Base-by-base conservation (phyloP, 2,888 invertebrate genomes). In the Drosophila paramelanica region DNA sequence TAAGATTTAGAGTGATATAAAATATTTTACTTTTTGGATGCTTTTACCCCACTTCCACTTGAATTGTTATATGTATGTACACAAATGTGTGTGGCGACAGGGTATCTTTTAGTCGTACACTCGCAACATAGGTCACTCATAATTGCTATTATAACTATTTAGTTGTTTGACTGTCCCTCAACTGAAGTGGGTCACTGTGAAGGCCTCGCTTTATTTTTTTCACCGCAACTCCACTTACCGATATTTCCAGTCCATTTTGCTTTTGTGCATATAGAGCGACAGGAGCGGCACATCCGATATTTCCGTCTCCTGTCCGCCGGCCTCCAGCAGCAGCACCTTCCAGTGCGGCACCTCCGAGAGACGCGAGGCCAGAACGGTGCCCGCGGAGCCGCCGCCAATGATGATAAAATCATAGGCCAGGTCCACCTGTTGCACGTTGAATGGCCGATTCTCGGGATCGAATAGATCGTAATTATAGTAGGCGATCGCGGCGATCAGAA, bases 171-270 rank as follows among this genome's bases (percentile, higher is more conserved):
- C 23, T 64, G 64, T 52, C 52, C 47, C 33, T n/a, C 17, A 38
- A 27, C 14, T 17, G 14, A 73, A 31, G 52, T 71, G 41, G 72
- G 73, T 60, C 72, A 73, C 33, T 59, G 71, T 20, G 61, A 72
- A 70, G 69, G 69, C 14, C 67, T 52, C 25, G 33, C 14, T 13
- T n/a, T 8, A n/a, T n/a, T 38, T 41, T 41, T 41, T 41, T 7
- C 13, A 3, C 11, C n/a, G 10, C 25, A 5, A 3, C 11, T 10
- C 17, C 36, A 90, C 93, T 93, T 90, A 96, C 95, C 96, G 94
- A 92, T 97, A 98, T 87, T 97, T 96, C 98, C 98, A 98, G 92
- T 98, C 98, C 86, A 97, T 91, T 93, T 96, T 96, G 91, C 97
- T 97, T 88, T 97, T 96, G 92, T 98, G 98, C 87, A 98, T 93